Evolutionary conservation across 1,140 invertebrate genomes (phyloP).

Genomic region (Bombyx mandarina): DNA sequence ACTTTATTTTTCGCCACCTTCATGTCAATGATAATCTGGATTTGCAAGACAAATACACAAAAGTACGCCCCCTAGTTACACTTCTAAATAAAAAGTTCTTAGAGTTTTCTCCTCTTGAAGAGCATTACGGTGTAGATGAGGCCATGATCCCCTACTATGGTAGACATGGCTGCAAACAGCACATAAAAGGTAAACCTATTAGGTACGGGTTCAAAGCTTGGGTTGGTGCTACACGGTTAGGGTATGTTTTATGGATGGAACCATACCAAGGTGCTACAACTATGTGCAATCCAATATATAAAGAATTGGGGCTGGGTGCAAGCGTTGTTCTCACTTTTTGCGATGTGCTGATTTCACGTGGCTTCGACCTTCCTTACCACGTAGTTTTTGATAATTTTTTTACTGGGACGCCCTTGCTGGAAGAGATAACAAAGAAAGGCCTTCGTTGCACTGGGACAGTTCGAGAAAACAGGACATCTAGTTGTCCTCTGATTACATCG

Average conservation of each 20-base stretch:
- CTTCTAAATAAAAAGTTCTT: constrained; percentile 47
- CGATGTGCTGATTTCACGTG: constrained; percentile 31
- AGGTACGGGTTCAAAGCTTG: constrained; percentile 64
- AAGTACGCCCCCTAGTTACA: constrained; percentile 33
- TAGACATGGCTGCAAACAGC: constrained; percentile 60
- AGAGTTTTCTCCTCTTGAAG: too few relatives aligned
- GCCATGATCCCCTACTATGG: too few relatives aligned
- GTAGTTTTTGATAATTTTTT: constrained; percentile 38
- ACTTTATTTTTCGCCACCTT: constrained; percentile 35
- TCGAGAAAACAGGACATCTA: too few relatives aligned
- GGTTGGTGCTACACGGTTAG: constrained; percentile 41
- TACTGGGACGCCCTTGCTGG: constrained; percentile 29
- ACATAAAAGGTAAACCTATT: constrained; percentile 63
- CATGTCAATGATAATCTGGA: constrained; percentile 38
- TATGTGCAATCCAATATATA: constrained; percentile 31
- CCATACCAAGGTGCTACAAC: constrained; percentile 37
- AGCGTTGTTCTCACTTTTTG: constrained; percentile 33
- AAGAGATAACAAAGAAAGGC: constrained; percentile 33
- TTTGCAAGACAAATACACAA: constrained; percentile 39
- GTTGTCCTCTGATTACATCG: too few relatives aligned
- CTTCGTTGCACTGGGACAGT: too few relatives aligned
- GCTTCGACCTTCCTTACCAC: constrained; percentile 28
- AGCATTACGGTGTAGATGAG: too few relatives aligned
- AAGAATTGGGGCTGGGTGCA: constrained; percentile 33
- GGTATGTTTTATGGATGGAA: constrained; percentile 37